Evolutionary conservation across 2,113 vertebrate genomes (phyloP), one percentile per base, ranked within the genome.

Genomic region (Callipepla squamata): DNA sequence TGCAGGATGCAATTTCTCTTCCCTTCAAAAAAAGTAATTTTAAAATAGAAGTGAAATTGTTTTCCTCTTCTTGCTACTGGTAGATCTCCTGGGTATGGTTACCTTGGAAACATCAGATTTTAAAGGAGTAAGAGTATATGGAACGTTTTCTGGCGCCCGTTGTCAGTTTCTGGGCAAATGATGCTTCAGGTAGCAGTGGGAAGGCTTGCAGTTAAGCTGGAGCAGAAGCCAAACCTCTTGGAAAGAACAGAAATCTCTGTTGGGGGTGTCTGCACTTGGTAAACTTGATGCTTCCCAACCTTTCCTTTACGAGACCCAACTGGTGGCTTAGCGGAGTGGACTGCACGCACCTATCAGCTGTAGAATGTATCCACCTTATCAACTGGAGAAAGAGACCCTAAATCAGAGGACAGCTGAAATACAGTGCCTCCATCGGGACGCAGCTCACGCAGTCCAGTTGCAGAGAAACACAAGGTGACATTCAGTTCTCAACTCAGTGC

Each of bases 41-140:
- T 89, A 78, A 94, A 96, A 73, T 80, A 88, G 85, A 92, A 90
- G 83, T 80, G 91, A 68, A 53, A 76, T 96, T 95, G 74, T 94
- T 94, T 95, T 83, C 85, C 57, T 50, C n/a, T 93, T 95, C 87
- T 86, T 83, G 59, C 90, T 91, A 65, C 90, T 93, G 73, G 88
- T 65, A 65, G 55, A 76, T 95, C 92, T 85, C 79, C 30, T 89
- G 92, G 74, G 90, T 70, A 51, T 45, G 47, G 95, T 96, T 94
- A 85, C 93, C 93, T 90, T 95, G 94, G 94, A 96, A 96, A 97
- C 90, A 78, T 72, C 1, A 0, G 79, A 82, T 65, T 92, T 57
- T 96, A 84, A 93, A 96, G 73, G 55, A 86, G 72, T 82, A 84
- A 74, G 82, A 91, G 83, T 92, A 72, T 84, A 88, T 3, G 18